Conservation (phyloP, 1,140 invertebrate genomes). For the Nasonia giraulti region DNA sequence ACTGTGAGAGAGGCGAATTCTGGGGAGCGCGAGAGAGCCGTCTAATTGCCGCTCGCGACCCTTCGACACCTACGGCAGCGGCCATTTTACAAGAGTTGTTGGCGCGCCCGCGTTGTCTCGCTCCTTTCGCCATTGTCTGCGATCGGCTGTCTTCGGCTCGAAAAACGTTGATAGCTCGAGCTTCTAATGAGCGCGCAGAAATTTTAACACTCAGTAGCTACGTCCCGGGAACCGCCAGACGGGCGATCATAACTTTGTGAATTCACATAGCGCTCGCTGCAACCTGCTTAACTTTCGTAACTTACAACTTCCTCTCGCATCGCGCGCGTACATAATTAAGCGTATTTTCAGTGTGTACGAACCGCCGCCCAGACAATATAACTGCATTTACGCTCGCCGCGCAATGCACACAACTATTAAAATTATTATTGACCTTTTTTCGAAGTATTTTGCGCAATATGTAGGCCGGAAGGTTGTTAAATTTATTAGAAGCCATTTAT, state of each 20-base stretch:
- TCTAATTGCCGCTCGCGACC: conserved; percentile 71
- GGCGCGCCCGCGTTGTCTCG: conserved; percentile 35
- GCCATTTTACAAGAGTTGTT: conserved; percentile 65
- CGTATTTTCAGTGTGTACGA: conserved; percentile 10
- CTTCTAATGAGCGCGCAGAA: not conserved
- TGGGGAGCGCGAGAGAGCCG: conserved; percentile 55
- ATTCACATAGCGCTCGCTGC: not conserved
- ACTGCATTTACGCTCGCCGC: not conserved
- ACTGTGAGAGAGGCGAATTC: conserved; percentile 6
- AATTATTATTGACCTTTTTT: conserved; percentile 47
- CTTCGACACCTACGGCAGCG: conserved; percentile 68
- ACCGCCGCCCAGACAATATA: conserved; percentile 13
- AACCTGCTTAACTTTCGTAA: conserved; percentile 13
- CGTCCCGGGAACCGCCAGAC: not conserved
- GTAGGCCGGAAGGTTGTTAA: conserved; percentile 47
- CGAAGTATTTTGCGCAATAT: conserved; percentile 27
- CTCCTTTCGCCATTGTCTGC: not conserved
- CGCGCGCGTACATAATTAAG: conserved; percentile 50
- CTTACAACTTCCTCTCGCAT: conserved; percentile 50
- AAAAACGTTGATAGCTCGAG: too few species aligned
- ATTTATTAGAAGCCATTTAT: conserved; percentile 47
- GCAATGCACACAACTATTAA: conserved; percentile 22
- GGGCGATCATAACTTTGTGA: not conserved
- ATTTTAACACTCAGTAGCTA: not conserved
- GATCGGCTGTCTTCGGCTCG: too few species aligned